Evolutionary conservation across 2,888 invertebrate genomes (phyloP).

Genomic region (Sphaerophoria taeniata): DNA sequence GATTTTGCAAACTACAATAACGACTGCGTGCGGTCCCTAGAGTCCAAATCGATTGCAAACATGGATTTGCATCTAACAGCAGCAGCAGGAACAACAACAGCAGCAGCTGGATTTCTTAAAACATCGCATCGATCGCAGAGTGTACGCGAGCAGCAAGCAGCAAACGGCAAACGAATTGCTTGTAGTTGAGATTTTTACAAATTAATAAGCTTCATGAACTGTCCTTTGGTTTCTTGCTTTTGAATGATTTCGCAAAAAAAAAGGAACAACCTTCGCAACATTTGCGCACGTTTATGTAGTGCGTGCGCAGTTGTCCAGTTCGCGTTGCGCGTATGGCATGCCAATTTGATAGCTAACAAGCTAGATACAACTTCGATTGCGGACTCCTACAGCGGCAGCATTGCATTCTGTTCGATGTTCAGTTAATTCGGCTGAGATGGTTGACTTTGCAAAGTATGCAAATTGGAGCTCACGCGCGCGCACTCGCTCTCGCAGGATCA

Average conservation of each 20-base stretch:
- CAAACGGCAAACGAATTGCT: slow-evolving; percentile 60
- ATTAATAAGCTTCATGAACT: slow-evolving; percentile 72
- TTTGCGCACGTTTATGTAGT: slow-evolving; percentile 46
- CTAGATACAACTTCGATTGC: slow-evolving; percentile 72
- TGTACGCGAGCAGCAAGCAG: too few relatives aligned
- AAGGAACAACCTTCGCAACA: slow-evolving; percentile 44
- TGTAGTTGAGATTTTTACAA: slow-evolving; percentile 73
- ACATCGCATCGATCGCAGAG: slow-evolving; percentile 19
- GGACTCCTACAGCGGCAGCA: slow-evolving; percentile 59
- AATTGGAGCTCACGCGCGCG: slow-evolving; percentile 52
- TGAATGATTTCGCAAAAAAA: slow-evolving; percentile 20
- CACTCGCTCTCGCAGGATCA: not conserved
- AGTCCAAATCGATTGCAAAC: slow-evolving; percentile 50
- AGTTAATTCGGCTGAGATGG: not conserved
- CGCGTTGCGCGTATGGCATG: slow-evolving; percentile 66
- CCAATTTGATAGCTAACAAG: slow-evolving; percentile 74
- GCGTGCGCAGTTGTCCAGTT: slow-evolving; percentile 68
- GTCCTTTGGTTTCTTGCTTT: slow-evolving; percentile 37
- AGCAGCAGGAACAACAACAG: not conserved
- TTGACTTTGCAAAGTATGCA: slow-evolving; percentile 56
- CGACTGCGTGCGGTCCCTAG: slow-evolving; percentile 38
- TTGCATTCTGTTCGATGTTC: slow-evolving; percentile 2
- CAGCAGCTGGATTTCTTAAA: slow-evolving; percentile 42
- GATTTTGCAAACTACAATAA: slow-evolving; percentile 1
- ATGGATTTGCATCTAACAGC: slow-evolving; percentile 54